Evolutionary conservation across 2,888 invertebrate species (phyloP), one percentile per base, ranked within the genome.

Genomic region (Miltochrista miniata): DNA sequence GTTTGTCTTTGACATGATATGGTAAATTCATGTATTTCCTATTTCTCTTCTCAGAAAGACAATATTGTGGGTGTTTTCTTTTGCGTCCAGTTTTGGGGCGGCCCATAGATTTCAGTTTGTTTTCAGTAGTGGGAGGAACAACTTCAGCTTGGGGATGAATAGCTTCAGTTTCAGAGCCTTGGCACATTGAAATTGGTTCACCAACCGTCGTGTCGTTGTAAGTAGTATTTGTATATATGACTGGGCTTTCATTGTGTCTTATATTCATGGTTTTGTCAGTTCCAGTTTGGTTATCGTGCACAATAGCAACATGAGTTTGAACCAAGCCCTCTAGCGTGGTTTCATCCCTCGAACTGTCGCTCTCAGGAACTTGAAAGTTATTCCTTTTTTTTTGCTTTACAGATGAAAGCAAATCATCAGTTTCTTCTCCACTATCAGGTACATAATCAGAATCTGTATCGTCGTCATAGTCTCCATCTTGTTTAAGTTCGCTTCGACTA

Each of bases 1-100:
- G 24, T 50, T 54, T 49, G 31, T 45, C 46, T 55, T 53, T 51
- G 35, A 30, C 33, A 42, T 49, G 47, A 47, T 55, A 55, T 29
- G 49, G 49, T 48, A 50, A 48, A 37, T 58, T 58, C n/a, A 38
- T 34, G 37, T 54, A 51, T 51, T 54, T 54, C 47, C 54, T 50
- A 41, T 34, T n/a, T n/a, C 50, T 54, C 18, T 41, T 51, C 34
- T 50, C 46, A 45, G 36, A 41, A 14, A 48, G 14, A 40, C 31
- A 31, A 44, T 45, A 48, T 41, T 52, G 24, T 15, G 30, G 35
- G 5, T 44, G 7, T 52, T 48, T 52, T 31, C 47, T 43, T 48
- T 48, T 52, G 11, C 52, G 38, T 36, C 44, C 47, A 24, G 9
- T 7, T 47, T 54, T 50, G 30, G 46, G 18, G 12, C 50, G 50